Evolutionary conservation across 2,797 vertebrate species (phyloP), one percentile per base, ranked within the genome.

Genomic region (Sternarchorhynchus goeldii): DNA sequence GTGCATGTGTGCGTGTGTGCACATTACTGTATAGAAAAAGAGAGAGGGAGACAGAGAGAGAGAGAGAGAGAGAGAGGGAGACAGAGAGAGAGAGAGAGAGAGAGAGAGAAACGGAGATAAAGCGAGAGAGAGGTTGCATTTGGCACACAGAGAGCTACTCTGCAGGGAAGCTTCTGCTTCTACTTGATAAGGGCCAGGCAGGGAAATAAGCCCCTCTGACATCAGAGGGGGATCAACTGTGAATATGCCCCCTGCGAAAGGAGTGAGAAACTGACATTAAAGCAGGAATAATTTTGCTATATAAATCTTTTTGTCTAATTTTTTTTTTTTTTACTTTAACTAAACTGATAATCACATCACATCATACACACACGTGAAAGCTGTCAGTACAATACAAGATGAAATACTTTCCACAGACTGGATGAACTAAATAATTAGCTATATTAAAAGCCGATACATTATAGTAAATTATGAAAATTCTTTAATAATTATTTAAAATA

Each of bases 101-200:
- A 53, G 18, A 55, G 32, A 77, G 20, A 58, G 39, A 60, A 25
- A 65, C 66, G 53, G 53, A 36, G 36, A 72, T 31, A 57, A 25
- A 31, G 58, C 34, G 36, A 73, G 77, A 73, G 82, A 79, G 77
- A 86, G 79, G 83, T 36, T 73, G 69, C 83, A 59, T 85, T 87
- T 84, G 82, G 81, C 81, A 85, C 86, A 86, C 81, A 90, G 85
- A 83, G 87, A 85, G 87, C 45, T 81, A 53, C 89, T 92, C 91
- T 88, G 88, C 86, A 25, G 92, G 92, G 92, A 90, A 83, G 81
- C 55, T 67, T 85, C 91, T 93, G 93, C 82, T 90, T 76, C 53
- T 85, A 87, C 83, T 90, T 93, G 93, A 93, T 94, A 94, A 94
- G 92, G 83, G 82, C 90, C 86, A 90, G 50, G 76, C 77, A 57